Base-by-base conservation (phyloP, 2,888 invertebrate genomes). In the Glaucopsyche alexis region DNA sequence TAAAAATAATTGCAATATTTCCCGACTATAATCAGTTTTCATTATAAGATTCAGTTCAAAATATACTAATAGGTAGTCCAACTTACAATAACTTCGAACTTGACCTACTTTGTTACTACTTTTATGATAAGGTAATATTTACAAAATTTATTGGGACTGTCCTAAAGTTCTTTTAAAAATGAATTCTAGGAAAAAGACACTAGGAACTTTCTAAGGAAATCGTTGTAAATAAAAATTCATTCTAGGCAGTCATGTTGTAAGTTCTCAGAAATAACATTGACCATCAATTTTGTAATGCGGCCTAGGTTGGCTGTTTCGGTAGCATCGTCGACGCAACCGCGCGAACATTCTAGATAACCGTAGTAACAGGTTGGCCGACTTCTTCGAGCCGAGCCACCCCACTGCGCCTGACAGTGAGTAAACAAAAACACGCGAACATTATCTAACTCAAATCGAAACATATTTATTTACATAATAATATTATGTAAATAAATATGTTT, bases 361-460 rank as follows among this genome's bases (percentile, higher is more conserved):
- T 42, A 42, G 42, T 42, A 42, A 55, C 16, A 19, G 19, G 14
- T 60, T 60, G 60, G 29, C 14, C 29, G 60, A 60, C 60, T 49
- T 69, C 45, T 29, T 69, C 38, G 29, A 2, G 29, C 29, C 29
- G 29, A 2, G 29, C 42, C 42, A 49, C 69, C 49, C 47, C 14
- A 19, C 14, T 69, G 29, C 45, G 2, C 42, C 19, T 38, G 69
- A 29, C 19, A 49, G 69, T 69, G 49, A 69, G 47, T 69, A 29
- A 69, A 29, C 3, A 47, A 29, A 38, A 49, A 67, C 49, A 49
- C 69, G 49, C 47, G 0, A 66, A 66, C 42, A 69, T 69, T 69
- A 69, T 69, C 69, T 69, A 69, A 69, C 47, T 49, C 49, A 7
- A 13, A 69, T 69, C 69, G 47, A 29, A 29, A 49, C 69, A 69